Conservation (phyloP, 2,113 vertebrate species). For the Crocuta crocuta region DNA sequence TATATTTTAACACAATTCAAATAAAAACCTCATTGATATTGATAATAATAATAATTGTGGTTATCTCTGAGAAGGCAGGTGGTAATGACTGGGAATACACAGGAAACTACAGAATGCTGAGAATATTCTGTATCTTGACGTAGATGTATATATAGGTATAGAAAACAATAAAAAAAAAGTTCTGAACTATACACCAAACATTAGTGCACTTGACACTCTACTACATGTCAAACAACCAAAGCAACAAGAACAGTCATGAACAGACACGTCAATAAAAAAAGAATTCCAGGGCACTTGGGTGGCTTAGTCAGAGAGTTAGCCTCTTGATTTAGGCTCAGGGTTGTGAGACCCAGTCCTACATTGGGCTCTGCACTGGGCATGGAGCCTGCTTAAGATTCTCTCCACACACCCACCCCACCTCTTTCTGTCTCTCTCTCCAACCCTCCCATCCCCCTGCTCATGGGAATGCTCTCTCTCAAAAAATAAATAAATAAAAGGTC, state of each 20-base stretch:
- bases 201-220: background rate
- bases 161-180: background rate
- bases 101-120: background rate
- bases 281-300: background rate
- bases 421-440: too few relatives aligned
- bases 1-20: background rate
- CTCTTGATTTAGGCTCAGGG: too few relatives aligned
- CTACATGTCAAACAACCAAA: background rate
- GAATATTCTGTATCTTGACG: background rate
- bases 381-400: too few relatives aligned
- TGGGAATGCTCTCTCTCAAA: too few relatives aligned
- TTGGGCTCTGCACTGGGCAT: too few relatives aligned
- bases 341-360: too few relatives aligned
- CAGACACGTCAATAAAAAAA: background rate
- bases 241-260: background rate
- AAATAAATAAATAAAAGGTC: background rate
- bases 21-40: background rate
- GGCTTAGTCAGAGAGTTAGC: too few relatives aligned
- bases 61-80: background rate
- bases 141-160: background rate
- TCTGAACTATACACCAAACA: background rate
- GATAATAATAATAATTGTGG: background rate
- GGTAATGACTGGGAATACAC: background rate
- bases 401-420: too few relatives aligned
- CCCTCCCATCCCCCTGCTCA: too few relatives aligned